These are phyloP conservation scores for Neoarius graeffei DNA, from an alignment of 2,113 vertebrate species.

Conservation along the genomic window DNA sequence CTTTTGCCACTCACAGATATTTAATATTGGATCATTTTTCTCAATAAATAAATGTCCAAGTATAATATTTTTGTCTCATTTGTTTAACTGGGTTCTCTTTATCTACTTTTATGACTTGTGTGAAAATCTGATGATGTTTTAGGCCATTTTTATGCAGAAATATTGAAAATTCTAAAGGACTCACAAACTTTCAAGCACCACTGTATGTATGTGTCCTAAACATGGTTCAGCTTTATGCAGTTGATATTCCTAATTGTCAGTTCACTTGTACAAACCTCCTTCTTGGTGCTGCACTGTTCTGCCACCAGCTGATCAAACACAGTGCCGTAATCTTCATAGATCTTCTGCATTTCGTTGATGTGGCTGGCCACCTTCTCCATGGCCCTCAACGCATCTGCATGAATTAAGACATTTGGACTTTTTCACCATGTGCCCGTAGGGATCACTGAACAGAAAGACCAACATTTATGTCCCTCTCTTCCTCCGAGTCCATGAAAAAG, in stretches of 20 bases:
- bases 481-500: background rate
- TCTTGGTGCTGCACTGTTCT: conserved; percentile 83
- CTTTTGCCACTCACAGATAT: no score
- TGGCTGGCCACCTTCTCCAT: conserved; percentile 91
- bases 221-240: background rate
- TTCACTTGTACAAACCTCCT: conserved; percentile 73
- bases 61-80: no score
- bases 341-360: conserved; percentile 93
- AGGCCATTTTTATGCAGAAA: no score
- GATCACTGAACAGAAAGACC: background rate
- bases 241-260: background rate
- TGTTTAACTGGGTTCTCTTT: no score
- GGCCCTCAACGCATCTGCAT: conserved; percentile 84
- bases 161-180: no score
- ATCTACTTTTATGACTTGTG: no score
- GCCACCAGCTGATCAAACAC: conserved; percentile 87
- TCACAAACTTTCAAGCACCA: no score
- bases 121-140: no score
- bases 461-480: background rate
- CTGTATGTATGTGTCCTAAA: background rate
- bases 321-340: conserved; percentile 86
- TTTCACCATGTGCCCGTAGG: no score
- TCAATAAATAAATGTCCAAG: no score
- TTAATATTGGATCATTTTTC: no score
- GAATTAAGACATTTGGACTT: background rate